Base-by-base conservation (phyloP, 37 sponge, comb jelly and placozoan species). In the Agelas oroides region DNA sequence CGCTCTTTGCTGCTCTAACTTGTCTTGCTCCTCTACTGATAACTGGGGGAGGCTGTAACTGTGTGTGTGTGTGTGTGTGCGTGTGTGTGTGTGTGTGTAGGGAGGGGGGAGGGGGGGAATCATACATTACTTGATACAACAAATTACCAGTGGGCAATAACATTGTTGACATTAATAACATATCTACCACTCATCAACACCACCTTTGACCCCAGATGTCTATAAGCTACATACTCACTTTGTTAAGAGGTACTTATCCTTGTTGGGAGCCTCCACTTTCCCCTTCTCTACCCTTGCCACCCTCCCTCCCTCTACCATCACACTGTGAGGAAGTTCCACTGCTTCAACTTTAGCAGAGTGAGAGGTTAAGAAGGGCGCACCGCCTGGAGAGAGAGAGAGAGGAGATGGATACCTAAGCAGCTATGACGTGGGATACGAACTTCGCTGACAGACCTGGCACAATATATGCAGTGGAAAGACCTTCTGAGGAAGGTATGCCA, bases 61-160 rank as follows among this genome's bases (percentile, higher is more conserved):
- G n/a, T n/a, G 62, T 63, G 68, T 81, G 71, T 54, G 71, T 81
- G 59, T 80, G 70, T 80, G 81, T 68, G 57, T 63, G 81, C 67
- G 69, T 80, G 81, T 80, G 81, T 80, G 81, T 80, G 81, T 80
- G 81, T 80, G 81, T 80, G n/a, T n/a, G n/a, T n/a, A n/a, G n/a
- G n/a, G n/a, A n/a, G n/a, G n/a, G n/a, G n/a, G n/a, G n/a, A n/a
- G n/a, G n/a, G n/a, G n/a, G n/a, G n/a, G n/a, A n/a, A n/a, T n/a
- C n/a, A n/a, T n/a, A n/a, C n/a, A n/a, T 69, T 67, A 70, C 67
- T 53, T 68, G 55, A 25, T 13, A 16, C 20, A 24, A 13, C 13
- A 16, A 25, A 25, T 19, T 23, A 65, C 23, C 27, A 65, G 23
- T 13, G 13, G 12, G 20, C 12, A 24, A 65, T 17, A 65, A 65